Base-by-base conservation (phyloP, 2,888 invertebrate genomes). In the Amblyteles armatorius region DNA sequence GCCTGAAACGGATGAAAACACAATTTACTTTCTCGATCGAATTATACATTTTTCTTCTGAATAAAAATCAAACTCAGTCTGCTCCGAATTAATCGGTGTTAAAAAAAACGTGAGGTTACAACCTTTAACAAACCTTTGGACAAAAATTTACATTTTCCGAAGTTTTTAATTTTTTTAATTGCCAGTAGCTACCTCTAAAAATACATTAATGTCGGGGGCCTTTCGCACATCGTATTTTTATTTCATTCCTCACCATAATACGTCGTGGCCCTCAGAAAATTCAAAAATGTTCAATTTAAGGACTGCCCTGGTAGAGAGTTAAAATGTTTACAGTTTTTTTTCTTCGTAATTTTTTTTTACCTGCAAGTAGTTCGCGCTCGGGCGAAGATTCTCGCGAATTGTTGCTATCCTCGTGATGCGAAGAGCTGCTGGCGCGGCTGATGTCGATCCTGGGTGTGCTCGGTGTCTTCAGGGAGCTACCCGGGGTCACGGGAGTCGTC, bases 401-500 rank as follows among this genome's bases (percentile, higher is more conserved):
- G 85, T 92, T 93, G 90, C 97, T 97, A 92, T 98, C 97, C 90
- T 95, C 95, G 92, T 98, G 97, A 91, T 98, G 97, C 52, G 97
- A 97, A 82, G 98, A 97, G 93, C 97, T 97, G 92, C 97, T 97
- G 5, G 98, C 98, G 88, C 98, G 96, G 88, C 98, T 98, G 93
- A 98, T 97, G 94, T 98, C 98, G 90, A 98, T 98, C 91, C 98
- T 96, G 29, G 98, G 98, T 74, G 98, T 97, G 88, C 96, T 95
- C 26, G 97, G 97, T 67, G 97, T 96, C 89, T 95, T 95, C 60
- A 95, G 92, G 83, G 94, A 92, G 86, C 91, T 93, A 79, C 91
- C 92, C 87, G 93, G 92, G 86, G 93, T 92, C 74, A 92, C 91
- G 82, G 93, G 93, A 76, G 92, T 92, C 86, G 92, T 92, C 83